Evolutionary conservation across 1,140 invertebrate genomes (phyloP).

Genomic region (Asobara japonica): DNA sequence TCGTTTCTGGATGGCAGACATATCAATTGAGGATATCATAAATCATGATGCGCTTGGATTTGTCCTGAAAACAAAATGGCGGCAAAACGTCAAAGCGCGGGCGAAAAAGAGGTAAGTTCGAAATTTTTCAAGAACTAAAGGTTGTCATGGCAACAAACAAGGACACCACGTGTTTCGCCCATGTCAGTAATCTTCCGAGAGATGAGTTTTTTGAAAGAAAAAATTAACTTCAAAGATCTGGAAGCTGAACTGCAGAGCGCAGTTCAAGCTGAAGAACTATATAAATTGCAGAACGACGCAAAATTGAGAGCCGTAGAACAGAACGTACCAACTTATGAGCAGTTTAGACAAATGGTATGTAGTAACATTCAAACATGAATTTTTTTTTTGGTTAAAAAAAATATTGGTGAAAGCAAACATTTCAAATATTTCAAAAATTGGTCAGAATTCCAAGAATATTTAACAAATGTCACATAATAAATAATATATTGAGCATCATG

Average conservation of each 20-base stretch:
- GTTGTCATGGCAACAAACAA: constrained; percentile 30
- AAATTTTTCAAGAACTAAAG: neutral
- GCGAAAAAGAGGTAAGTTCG: too few species aligned
- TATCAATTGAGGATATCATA: too few species aligned
- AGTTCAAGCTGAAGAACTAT: constrained; percentile 65
- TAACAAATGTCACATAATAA: too few species aligned
- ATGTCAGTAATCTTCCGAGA: constrained; percentile 6
- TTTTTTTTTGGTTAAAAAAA: neutral
- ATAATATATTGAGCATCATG: too few species aligned
- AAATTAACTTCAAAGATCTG: constrained; percentile 56
- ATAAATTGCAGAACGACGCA: constrained; percentile 71
- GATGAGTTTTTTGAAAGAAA: constrained; percentile 49
- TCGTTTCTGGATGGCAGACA: too few species aligned
- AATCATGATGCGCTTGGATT: too few species aligned
- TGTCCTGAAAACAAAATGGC: too few species aligned
- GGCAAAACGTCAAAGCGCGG: too few species aligned
- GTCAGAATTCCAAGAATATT: too few species aligned
- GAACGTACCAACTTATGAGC: constrained; percentile 68
- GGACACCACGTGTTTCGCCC: neutral
- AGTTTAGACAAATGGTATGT: constrained; percentile 67
- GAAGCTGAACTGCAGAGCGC: constrained; percentile 60
- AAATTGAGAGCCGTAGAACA: constrained; percentile 70
- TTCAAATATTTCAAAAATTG: too few species aligned
- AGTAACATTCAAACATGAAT: neutral
- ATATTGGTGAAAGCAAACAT: constrained; percentile 1